Base-by-base conservation (phyloP, 2,113 vertebrate genomes). In the Paramisgurnus dabryanus region DNA sequence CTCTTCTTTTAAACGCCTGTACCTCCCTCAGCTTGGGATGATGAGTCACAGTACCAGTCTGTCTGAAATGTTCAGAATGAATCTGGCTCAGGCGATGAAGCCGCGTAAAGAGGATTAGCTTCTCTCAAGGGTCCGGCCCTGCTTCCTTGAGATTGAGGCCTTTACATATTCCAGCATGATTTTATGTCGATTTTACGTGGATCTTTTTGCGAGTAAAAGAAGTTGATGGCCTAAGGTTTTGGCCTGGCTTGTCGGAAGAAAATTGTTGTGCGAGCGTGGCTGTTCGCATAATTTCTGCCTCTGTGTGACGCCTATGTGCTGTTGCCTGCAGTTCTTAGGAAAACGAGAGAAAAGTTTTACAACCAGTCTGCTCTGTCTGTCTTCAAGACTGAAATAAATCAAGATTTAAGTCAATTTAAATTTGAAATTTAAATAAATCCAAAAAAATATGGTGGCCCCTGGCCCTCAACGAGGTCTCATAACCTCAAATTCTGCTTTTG, bases 181-280 rank as follows among this genome's bases (percentile, higher is more conserved):
- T 72, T 72, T 68, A 80, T 64, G 67, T 64, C 72, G 68, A 80
- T 72, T 72, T 72, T 64, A 60, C 61, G 69, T 66, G 79, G 47
- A 80, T 80, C 60, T 73, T 66, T 65, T 43, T 47, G 43, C 15
- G 0, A 72, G 69, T 18, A 13, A 71, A 53, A 78, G 66, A 60
- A 78, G 65, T 74, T 60, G 71, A 69, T 79, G 55, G 53, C 77
- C 67, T 69, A 39, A 66, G 45, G 69, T 73, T 80, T 80, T 58
- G 39, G 67, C 58, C 68, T 65, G 13, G 68, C 57, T 79, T 71
- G 41, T 61, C 7, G 34, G 58, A 79, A 71, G 34, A 4, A 71
- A 64, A 71, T 50, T 27, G 40, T 79, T 71, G 40, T 67, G 63
- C 41, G 64, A 17, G 17, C 53, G 17, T 67, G 49, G 64, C 53